Conservation (phyloP, 1,140 invertebrate species). For the Calliopsis andreniformis region DNA sequence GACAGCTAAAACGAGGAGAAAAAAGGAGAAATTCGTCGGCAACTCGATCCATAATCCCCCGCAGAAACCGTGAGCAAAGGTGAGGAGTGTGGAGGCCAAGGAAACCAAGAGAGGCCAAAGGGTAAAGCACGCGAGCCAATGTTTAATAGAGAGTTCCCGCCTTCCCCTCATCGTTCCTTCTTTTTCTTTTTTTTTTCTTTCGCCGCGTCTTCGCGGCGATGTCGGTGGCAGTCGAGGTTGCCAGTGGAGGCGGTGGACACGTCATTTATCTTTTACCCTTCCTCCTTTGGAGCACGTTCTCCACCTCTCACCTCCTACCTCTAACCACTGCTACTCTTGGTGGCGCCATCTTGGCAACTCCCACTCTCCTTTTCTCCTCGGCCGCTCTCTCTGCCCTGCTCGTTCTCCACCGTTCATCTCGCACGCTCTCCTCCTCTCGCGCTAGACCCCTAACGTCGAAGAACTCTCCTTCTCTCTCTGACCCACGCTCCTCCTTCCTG, state of each 20-base stretch:
- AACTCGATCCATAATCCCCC: constrained; percentile 36
- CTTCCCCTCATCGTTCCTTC: constrained; percentile 62
- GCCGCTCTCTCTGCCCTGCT: constrained; percentile 51
- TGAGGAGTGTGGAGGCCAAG: constrained; percentile 39
- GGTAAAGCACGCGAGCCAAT: constrained; percentile 69
- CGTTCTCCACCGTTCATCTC: constrained; percentile 58
- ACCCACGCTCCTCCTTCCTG: constrained; percentile 46
- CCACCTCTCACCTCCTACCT: constrained; percentile 58
- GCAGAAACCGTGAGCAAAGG: constrained; percentile 22
- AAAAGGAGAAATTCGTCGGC: constrained; percentile 23
- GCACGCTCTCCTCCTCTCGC: constrained; percentile 32
- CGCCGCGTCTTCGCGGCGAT: constrained; percentile 67
- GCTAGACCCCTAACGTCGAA: constrained; percentile 1
- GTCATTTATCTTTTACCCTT: constrained; percentile 81
- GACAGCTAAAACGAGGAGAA: background rate
- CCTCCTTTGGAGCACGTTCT: constrained; percentile 58
- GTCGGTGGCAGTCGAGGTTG: constrained; percentile 63
- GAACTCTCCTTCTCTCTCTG: constrained; percentile 12
- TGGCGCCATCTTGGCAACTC: constrained; percentile 78
- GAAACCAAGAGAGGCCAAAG: constrained; percentile 44
- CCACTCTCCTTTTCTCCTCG: constrained; percentile 66
- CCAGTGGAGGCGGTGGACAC: constrained; percentile 76
- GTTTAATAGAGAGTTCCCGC: constrained; percentile 75
- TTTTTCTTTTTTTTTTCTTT: constrained; percentile 56
- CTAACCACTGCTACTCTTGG: constrained; percentile 53